Base-by-base conservation (phyloP, 2,797 vertebrate species). In the Poecile montanus region DNA sequence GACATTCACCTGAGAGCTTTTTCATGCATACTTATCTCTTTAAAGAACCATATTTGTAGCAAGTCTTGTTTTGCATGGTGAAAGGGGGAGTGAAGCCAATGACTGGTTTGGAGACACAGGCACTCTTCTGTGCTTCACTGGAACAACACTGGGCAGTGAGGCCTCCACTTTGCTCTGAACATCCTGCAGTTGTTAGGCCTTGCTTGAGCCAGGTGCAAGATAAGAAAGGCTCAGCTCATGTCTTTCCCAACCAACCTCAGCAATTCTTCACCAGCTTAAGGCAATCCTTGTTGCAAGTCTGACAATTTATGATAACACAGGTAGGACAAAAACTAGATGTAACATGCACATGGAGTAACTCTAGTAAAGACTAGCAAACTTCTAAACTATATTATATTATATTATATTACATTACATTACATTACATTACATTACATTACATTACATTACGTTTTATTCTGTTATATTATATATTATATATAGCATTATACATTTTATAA, bases 61-160 rank as follows among this genome's bases (percentile, higher is more conserved):
- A 58, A 26, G 20, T 8, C 32, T 11, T 34, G 30, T 40, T 65
- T 58, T 21, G 21, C n/a, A 27, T 5, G 3, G 29, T 77, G 72
- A 77, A 34, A 58, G 20, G 25, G 14, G 8, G n/a, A 38, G 32
- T 17, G 26, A 83, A 44, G n/a, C 29, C 57, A 25, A 3, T 16
- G 11, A 44, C 25, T 51, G 27, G 11, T 34, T 23, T 57, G 47
- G 20, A 51, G 4, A 14, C 18, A 50, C 0, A 0, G 8, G 7
- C 30, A 14, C n/a, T 83, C 38, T 45, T 40, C 58, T 58, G 25
- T 47, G 17, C 38, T 77, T 65, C 25, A 6, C 27, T 13, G 44
- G 51, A 76, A 51, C 11, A 26, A 26, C 44, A 57, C 2, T 10
- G n/a, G 25, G n/a, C 25, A 62, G 3, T 11, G 38, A 51, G 44